Evolutionary conservation across 1,140 invertebrate species (phyloP).

Genomic region (Drosophila pandora): DNA sequence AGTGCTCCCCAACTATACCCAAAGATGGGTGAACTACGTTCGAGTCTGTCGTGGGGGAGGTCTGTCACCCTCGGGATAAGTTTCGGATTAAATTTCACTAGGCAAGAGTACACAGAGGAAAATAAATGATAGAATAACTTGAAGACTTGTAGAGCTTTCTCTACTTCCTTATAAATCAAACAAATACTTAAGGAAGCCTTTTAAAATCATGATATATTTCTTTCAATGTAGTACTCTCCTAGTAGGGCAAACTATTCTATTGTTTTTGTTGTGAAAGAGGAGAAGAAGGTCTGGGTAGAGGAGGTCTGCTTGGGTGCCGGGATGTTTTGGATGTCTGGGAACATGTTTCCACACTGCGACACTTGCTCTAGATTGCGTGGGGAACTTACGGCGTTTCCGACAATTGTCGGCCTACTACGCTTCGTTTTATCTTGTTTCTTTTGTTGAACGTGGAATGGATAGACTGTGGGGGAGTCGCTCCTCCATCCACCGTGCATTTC

Average conservation of each 20-base stretch:
- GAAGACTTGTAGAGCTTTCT: background rate
- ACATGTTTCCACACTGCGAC: conserved; percentile 74
- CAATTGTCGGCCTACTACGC: conserved; percentile 46
- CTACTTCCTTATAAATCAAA: background rate
- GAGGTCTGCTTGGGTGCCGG: conserved; percentile 9
- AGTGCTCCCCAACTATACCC: conserved; percentile 32
- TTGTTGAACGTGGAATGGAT: conserved; percentile 23
- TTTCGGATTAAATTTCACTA: conserved; percentile 47
- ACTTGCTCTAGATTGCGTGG: conserved; percentile 81
- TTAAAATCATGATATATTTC: background rate
- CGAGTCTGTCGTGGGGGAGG: conserved; percentile 11
- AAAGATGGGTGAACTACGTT: conserved; percentile 14
- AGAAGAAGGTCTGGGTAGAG: conserved; percentile 3
- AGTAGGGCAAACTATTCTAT: conserved; percentile 35
- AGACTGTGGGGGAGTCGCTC: conserved; percentile 1
- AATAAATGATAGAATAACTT: background rate
- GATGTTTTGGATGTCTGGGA: conserved; percentile 47
- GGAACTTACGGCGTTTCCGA: conserved; percentile 75
- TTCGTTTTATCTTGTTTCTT: conserved; percentile 47
- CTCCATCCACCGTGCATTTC: conserved; percentile 45
- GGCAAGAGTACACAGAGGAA: conserved; percentile 11
- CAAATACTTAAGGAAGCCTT: background rate
- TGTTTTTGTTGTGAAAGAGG: conserved; percentile 35
- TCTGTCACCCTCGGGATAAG: conserved; percentile 26
- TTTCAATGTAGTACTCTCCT: background rate